phyloP scores from a whole-genome alignment of 2,797 vertebrate species.

The Calcarius lapponicus region DNA sequence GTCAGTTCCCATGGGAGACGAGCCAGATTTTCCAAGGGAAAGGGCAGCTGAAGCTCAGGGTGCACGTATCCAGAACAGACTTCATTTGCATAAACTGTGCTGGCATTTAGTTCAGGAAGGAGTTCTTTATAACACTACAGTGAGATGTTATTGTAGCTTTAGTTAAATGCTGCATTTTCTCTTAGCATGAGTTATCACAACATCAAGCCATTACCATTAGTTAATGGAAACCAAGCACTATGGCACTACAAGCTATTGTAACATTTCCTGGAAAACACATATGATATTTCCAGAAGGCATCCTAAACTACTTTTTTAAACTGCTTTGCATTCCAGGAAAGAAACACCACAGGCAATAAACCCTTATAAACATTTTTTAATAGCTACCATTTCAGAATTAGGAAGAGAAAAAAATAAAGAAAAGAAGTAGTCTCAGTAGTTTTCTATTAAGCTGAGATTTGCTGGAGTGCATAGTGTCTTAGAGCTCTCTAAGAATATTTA shows the following conservation, averaged over 20 bases:
- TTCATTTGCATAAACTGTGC: not conserved
- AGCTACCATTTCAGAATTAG: slow-evolving; percentile 29
- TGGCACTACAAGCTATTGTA: not conserved
- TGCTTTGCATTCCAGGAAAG: slow-evolving; percentile 56
- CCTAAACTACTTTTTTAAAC: slow-evolving; percentile 6
- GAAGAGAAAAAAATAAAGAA: not conserved
- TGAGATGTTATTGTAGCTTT: slow-evolving; percentile 9
- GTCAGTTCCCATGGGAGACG: not conserved
- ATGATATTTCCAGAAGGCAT: slow-evolving; percentile 57
- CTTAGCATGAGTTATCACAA: not conserved
- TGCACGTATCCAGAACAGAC: not conserved
- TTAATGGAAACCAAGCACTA: slow-evolving; percentile 15
- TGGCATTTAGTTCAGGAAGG: not conserved
- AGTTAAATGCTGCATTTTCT: slow-evolving; percentile 32
- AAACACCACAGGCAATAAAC: slow-evolving; percentile 28
- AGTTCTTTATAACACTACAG: not conserved
- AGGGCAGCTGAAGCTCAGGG: not conserved
- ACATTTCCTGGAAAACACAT: slow-evolving; percentile 61
- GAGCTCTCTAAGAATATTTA: not conserved
- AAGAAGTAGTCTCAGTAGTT: not conserved
- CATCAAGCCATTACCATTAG: not conserved
- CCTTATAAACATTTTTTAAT: slow-evolving; percentile 1
- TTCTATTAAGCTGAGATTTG: not conserved
- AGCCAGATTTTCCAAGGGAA: not conserved
- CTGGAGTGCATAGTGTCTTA: not conserved